Evolutionary conservation across 2,797 vertebrate species (phyloP).

Genomic region (Neosalanx taihuensis): DNA sequence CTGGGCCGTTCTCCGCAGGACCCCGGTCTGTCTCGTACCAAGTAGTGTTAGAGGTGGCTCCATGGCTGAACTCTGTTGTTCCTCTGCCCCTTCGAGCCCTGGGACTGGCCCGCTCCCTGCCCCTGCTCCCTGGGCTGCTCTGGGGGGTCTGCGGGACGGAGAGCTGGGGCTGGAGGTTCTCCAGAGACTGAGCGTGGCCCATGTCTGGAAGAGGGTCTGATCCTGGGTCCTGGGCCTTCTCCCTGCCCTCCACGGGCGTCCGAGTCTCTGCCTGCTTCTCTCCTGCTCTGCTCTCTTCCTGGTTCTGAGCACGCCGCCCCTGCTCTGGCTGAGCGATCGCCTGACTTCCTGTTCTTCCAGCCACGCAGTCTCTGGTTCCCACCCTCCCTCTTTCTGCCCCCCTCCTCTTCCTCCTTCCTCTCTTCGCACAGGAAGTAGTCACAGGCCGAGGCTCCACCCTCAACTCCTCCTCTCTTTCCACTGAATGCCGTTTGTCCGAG

Average conservation of each 20-base stretch:
- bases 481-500: not conserved
- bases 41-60: slow-evolving; percentile 8
- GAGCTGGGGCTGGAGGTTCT: slow-evolving; percentile 15
- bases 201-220: slow-evolving; percentile 34
- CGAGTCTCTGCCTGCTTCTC: slow-evolving; percentile 19
- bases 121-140: not conserved
- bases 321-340: not conserved
- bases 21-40: slow-evolving; percentile 31
- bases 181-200: slow-evolving; percentile 61
- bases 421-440: slow-evolving; percentile 26
- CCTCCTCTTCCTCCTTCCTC: not conserved
- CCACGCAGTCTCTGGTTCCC: not conserved
- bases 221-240: not conserved
- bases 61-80: not conserved
- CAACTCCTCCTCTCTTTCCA: slow-evolving; percentile 56
- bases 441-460: slow-evolving; percentile 36
- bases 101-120: slow-evolving; percentile 3
- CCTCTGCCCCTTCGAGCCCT: slow-evolving; percentile 26
- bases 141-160: slow-evolving; percentile 15
- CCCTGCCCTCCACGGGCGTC: not conserved
- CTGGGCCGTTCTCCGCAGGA: not conserved
- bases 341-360: not conserved
- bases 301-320: slow-evolving; percentile 17
- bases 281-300: slow-evolving; percentile 32
- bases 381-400: not conserved